Evolutionary conservation across 1,140 invertebrate genomes (phyloP).

Genomic region (Neelides sp.): DNA sequence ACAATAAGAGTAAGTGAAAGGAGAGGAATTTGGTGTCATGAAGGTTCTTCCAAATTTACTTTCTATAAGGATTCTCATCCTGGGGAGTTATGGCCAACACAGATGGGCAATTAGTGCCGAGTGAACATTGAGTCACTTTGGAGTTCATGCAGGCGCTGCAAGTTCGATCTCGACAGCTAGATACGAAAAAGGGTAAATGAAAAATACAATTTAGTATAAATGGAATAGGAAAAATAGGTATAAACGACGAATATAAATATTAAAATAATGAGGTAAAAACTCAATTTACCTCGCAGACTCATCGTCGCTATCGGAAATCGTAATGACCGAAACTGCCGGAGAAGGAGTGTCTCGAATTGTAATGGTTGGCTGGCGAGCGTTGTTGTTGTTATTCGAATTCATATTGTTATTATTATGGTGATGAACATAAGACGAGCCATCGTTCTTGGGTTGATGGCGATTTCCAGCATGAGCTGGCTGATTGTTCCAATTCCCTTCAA

Average conservation of each 20-base stretch:
- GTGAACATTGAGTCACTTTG: conserved; percentile 30
- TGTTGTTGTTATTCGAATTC: conserved; percentile 15
- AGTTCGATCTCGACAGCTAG: conserved; percentile 35
- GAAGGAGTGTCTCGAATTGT: conserved; percentile 85
- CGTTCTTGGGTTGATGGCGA: conserved; percentile 12
- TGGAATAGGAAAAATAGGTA: neutral
- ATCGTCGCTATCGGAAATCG: conserved; percentile 91
- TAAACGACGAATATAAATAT: conserved; percentile 9
- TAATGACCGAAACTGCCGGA: conserved; percentile 87
- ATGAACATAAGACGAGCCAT: conserved; percentile 15
- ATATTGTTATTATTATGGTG: conserved; percentile 34
- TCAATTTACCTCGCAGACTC: conserved; percentile 44
- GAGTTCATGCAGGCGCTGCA: conserved; percentile 34
- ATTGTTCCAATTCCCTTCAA: conserved; percentile 28
- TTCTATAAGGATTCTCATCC: conserved; percentile 32
- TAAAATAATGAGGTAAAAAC: conserved; percentile 8
- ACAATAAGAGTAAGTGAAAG: neutral
- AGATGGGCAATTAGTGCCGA: conserved; percentile 36
- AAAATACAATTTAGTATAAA: neutral
- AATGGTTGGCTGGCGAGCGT: conserved; percentile 54
- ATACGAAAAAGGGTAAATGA: conserved; percentile 9
- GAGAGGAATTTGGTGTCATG: neutral
- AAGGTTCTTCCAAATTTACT: conserved; percentile 26
- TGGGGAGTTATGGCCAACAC: conserved; percentile 37
- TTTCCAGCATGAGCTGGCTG: conserved; percentile 26